Percentiles rank a stretch among this genome's conserved stretches.
Conservation (phyloP, 2,113 vertebrate species). For the Cheirogaleus medius region DNA sequence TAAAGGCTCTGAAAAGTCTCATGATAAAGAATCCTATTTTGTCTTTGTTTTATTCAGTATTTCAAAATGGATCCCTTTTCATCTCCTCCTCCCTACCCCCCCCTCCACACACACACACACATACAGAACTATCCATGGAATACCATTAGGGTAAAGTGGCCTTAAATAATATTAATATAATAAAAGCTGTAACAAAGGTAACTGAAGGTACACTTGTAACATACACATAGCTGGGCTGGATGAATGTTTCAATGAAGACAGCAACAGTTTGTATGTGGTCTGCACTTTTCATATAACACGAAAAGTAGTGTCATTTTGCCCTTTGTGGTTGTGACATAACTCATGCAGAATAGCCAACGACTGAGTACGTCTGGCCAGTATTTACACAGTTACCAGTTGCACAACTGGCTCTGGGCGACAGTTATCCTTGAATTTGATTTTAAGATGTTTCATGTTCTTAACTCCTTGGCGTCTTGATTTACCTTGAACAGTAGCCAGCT, state of each 20-base stretch:
- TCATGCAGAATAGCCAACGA: background rate
- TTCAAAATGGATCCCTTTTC: background rate
- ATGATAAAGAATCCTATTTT: background rate
- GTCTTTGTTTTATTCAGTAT: background rate
- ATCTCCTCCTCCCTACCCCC: background rate
- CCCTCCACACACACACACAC: too few relatives aligned
- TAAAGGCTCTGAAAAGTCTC: background rate
- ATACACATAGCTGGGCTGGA: background rate
- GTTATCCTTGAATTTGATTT: background rate
- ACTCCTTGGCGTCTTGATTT: conserved; percentile 4
- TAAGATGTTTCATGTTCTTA: background rate
- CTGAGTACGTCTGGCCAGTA: background rate
- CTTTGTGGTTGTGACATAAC: background rate
- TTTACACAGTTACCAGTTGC: background rate
- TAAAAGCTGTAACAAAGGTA: background rate
- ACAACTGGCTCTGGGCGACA: background rate
- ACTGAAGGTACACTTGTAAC: background rate
- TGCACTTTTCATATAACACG: background rate
- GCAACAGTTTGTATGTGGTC: background rate
- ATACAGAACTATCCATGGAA: background rate
- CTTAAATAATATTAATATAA: background rate
- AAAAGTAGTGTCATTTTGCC: background rate
- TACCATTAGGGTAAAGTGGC: background rate
- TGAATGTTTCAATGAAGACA: background rate
- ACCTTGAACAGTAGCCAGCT: background rate